Evolutionary conservation across 2,888 invertebrate species (phyloP).

Genomic region (Allacma fusca): DNA sequence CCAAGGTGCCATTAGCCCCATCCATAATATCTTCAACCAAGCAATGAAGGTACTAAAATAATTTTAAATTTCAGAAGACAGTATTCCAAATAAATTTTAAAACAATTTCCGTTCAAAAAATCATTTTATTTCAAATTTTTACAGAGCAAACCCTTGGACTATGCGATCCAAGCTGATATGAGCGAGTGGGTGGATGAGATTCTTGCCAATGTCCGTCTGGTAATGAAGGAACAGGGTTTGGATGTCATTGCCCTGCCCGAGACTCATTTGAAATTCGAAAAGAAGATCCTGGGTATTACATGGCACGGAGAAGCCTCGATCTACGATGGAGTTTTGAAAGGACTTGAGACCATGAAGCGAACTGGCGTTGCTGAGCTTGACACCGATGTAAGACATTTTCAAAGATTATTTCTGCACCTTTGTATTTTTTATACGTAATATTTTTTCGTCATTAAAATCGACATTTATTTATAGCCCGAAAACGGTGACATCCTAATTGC

Average conservation of each 20-base stretch:
- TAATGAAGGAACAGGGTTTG: conserved; percentile 53
- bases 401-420: too few relatives aligned
- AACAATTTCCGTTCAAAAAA: not conserved
- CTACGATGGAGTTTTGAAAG: conserved; percentile 57
- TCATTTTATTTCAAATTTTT: too few relatives aligned
- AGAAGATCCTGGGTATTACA: conserved; percentile 55
- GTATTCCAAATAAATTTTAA: too few relatives aligned
- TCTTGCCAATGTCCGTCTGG: conserved; percentile 48
- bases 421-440: not conserved
- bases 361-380: conserved; percentile 46
- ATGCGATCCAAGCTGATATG: not conserved
- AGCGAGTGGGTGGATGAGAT: conserved; percentile 49
- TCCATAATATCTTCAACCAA: not conserved
- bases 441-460: conserved; percentile 1
- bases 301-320: conserved; percentile 60
- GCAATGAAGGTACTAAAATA: not conserved
- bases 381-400: conserved; percentile 4
- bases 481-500: conserved; percentile 49
- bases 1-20: not conserved
- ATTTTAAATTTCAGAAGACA: not conserved
- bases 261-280: conserved; percentile 52
- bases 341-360: conserved; percentile 59
- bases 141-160: not conserved
- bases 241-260: conserved; percentile 58
- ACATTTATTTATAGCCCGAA: conserved; percentile 28